Conservation (phyloP, 2,797 vertebrate genomes). For the Sebastes minor region DNA sequence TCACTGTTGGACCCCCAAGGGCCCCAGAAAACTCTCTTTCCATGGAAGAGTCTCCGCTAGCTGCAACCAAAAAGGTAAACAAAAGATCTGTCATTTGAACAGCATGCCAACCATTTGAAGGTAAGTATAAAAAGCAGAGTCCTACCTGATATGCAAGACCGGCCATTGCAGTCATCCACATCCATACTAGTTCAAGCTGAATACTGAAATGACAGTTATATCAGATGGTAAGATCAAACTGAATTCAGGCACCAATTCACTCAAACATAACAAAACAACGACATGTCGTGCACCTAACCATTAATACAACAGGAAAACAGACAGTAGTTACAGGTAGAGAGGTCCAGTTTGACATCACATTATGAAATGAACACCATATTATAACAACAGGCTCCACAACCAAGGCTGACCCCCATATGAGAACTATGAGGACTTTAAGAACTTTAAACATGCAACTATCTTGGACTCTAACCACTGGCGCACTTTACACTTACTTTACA, state of each 20-base stretch:
- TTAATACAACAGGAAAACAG: neutral
- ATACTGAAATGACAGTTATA: conserved; percentile 71
- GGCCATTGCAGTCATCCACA: conserved; percentile 95
- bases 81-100: neutral
- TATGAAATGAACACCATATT: neutral
- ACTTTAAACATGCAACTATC: too few relatives aligned
- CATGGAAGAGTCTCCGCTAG: conserved; percentile 94
- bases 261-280: neutral
- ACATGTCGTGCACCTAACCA: neutral
- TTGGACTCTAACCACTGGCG: too few relatives aligned
- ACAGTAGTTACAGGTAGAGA: neutral
- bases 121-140: neutral
- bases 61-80: conserved; percentile 72
- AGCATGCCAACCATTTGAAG: neutral
- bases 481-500: too few relatives aligned
- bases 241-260: neutral
- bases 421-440: too few relatives aligned
- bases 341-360: neutral
- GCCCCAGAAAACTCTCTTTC: conserved; percentile 95
- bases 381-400: too few relatives aligned
- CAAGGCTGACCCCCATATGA: too few relatives aligned
- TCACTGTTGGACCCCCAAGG: conserved; percentile 90
- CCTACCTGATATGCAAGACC: conserved; percentile 90
- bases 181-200: conserved; percentile 89
- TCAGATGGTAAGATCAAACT: neutral